phyloP scores from a whole-genome alignment of 1,140 invertebrate species.

The Olivierus martensii region DNA sequence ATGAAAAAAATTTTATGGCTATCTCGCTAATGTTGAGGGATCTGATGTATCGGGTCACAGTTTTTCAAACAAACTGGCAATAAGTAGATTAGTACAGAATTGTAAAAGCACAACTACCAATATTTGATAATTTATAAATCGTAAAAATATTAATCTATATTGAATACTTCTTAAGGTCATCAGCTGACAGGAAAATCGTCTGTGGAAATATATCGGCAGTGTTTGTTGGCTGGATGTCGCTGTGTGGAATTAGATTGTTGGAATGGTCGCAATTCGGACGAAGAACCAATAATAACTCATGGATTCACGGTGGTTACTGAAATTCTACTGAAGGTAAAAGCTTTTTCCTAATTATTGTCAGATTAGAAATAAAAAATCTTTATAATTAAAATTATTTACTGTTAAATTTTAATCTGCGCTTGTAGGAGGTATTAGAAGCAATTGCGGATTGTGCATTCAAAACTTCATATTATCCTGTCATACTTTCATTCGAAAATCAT shows the following conservation, averaged over 20 bases:
- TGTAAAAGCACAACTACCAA: no score
- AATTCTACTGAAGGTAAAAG: constrained; percentile 68
- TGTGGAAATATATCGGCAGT: constrained; percentile 91
- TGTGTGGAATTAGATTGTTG: constrained; percentile 97
- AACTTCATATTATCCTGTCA: constrained; percentile 90
- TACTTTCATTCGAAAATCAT: constrained; percentile 96
- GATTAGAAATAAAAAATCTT: no score
- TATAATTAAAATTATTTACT: background rate
- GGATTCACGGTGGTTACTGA: constrained; percentile 96
- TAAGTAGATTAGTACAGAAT: no score
- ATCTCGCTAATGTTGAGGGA: no score
- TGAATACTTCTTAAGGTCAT: constrained; percentile 31
- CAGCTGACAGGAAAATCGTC: constrained; percentile 43
- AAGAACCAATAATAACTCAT: constrained; percentile 93
- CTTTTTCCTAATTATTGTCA: background rate
- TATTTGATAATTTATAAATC: no score
- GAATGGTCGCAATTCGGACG: constrained; percentile 68
- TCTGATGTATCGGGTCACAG: no score
- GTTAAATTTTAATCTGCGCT: background rate
- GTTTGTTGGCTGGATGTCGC: constrained; percentile 82
- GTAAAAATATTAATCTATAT: no score
- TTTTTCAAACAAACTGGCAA: no score
- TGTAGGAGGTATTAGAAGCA: constrained; percentile 59
- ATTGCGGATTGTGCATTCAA: constrained; percentile 96
- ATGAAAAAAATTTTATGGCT: no score